A percentile compares a stretch with the other conserved stretches of the same genome.
Evolutionary conservation across 2,888 invertebrate genomes (phyloP).

Genomic region (Epinotia bilunana): DNA sequence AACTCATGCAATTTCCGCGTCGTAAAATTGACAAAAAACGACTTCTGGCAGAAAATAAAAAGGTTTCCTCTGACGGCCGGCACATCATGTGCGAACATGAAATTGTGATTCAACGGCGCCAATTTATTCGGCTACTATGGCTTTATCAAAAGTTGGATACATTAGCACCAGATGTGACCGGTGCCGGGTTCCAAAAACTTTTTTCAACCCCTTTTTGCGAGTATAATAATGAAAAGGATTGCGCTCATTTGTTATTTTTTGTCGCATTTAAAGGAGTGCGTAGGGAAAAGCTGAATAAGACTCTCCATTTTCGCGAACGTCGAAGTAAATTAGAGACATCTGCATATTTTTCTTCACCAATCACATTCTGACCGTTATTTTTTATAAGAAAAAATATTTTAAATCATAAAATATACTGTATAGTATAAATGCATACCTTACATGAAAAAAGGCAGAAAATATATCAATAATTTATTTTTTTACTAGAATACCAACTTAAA

Average conservation of each 20-base stretch:
- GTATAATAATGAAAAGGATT: constrained; percentile 45
- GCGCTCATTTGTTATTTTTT: constrained; percentile 44
- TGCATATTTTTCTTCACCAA: constrained; percentile 18
- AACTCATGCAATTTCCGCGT: constrained; percentile 1
- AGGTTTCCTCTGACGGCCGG: neutral
- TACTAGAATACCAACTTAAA: too few species aligned
- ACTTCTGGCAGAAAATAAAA: constrained; percentile 16
- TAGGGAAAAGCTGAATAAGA: constrained; percentile 27
- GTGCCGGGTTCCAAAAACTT: constrained; percentile 57
- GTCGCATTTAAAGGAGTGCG: constrained; percentile 29
- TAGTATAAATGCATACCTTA: too few species aligned
- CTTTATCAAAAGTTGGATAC: constrained; percentile 73
- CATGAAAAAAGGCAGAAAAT: too few species aligned
- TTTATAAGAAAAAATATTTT: too few species aligned
- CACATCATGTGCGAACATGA: constrained; percentile 55
- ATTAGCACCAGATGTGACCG: constrained; percentile 68
- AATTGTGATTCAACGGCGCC: constrained; percentile 61
- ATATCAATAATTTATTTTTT: too few species aligned
- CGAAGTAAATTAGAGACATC: constrained; percentile 19
- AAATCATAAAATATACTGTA: too few species aligned
- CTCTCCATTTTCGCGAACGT: neutral
- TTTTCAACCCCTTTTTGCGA: constrained; percentile 57
- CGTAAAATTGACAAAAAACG: constrained; percentile 17
- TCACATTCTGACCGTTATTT: neutral
- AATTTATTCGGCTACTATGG: constrained; percentile 62